A percentile compares a stretch with the other conserved stretches of the same genome.
phyloP scores from a whole-genome alignment of 1,140 invertebrate species.

The Panagrolaimus sp. region DNA sequence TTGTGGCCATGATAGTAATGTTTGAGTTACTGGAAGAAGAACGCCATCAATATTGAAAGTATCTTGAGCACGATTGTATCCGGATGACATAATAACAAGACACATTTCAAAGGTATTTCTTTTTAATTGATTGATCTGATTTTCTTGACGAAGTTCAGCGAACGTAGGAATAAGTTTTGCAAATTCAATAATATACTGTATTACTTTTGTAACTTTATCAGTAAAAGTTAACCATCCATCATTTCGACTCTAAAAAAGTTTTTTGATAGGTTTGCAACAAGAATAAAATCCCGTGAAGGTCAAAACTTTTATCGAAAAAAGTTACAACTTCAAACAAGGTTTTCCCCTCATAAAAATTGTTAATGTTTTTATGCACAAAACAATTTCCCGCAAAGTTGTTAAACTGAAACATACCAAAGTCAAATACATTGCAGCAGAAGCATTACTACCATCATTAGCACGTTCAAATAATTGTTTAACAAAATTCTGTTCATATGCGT shows the following conservation, averaged over 20 bases:
- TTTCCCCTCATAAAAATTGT: no score
- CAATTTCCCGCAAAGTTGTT: no score
- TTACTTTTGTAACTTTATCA: constrained; percentile 40
- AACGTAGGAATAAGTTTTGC: constrained; percentile 34
- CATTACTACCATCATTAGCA: no score
- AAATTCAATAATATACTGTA: constrained; percentile 46
- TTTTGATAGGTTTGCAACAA: constrained; percentile 2
- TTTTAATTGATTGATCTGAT: constrained; percentile 39
- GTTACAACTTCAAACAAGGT: no score
- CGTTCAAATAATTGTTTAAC: no score
- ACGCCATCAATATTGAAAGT: not conserved
- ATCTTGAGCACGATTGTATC: constrained; percentile 13
- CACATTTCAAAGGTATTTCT: constrained; percentile 34
- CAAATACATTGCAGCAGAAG: no score
- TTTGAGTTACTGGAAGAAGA: not conserved
- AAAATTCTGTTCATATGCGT: not conserved
- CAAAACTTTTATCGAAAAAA: no score
- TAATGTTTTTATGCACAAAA: no score
- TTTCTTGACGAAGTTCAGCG: constrained; percentile 24
- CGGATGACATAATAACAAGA: constrained; percentile 31
- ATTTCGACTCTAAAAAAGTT: constrained; percentile 30
- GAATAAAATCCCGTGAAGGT: no score
- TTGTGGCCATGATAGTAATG: not conserved
- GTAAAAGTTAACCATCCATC: constrained; percentile 38
- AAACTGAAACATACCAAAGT: no score